Percentiles rank a stretch among this genome's conserved stretches.
phyloP scores from a whole-genome alignment of 2,797 vertebrate species.

The Clarias pachynema region DNA sequence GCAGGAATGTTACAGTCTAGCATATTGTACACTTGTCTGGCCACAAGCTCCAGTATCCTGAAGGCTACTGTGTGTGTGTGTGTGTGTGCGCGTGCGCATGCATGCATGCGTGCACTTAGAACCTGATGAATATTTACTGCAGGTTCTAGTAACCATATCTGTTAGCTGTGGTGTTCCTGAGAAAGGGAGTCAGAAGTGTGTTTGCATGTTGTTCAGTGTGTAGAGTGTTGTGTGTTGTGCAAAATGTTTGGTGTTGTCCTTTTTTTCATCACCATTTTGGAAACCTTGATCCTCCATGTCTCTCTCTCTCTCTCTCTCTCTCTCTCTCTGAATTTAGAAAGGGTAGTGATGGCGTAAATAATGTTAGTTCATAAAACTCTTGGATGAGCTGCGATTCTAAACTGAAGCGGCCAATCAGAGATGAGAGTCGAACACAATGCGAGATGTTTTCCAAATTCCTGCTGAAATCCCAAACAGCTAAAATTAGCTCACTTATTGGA shows the following conservation, averaged over 20 bases:
- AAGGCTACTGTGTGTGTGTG: too few relatives aligned
- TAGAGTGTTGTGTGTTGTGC: not conserved
- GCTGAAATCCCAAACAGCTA: slow-evolving; percentile 71
- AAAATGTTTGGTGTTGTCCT: not conserved
- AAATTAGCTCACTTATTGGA: slow-evolving; percentile 79
- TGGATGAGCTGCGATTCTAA: slow-evolving; percentile 50
- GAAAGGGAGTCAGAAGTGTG: slow-evolving; percentile 42
- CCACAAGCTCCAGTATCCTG: not conserved
- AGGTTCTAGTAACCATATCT: not conserved
- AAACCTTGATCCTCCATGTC: slow-evolving; percentile 26
- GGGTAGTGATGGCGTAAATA: slow-evolving; percentile 22
- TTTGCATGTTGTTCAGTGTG: not conserved
- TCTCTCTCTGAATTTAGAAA: slow-evolving; percentile 38
- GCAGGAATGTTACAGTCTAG: not conserved
- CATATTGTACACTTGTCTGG: not conserved
- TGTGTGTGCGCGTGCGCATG: too few relatives aligned
- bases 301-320: not conserved
- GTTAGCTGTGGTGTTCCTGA: not conserved
- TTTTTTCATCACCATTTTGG: slow-evolving; percentile 63
- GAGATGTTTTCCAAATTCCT: slow-evolving; percentile 71
- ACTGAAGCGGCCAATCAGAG: slow-evolving; percentile 48
- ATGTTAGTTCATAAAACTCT: slow-evolving; percentile 48
- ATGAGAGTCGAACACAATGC: slow-evolving; percentile 37
- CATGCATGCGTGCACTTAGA: not conserved
- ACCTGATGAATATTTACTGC: not conserved